Conservation (phyloP, 2,113 vertebrate genomes). For the Aegotheles bennettii region DNA sequence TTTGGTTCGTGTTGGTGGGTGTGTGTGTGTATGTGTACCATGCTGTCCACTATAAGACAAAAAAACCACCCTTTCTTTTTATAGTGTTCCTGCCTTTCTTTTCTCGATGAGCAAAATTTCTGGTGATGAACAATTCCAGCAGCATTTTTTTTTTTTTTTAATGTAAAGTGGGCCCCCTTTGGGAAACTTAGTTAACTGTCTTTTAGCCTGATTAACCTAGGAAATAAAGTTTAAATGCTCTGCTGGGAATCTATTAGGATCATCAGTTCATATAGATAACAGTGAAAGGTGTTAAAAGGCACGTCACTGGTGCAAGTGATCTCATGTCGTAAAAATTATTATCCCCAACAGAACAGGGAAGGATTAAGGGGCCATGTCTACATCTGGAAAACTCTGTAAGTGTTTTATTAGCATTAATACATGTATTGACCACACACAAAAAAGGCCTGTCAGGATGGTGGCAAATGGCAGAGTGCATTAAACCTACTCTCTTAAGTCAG, state of each 20-base stretch:
- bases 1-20: no score
- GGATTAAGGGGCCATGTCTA: conserved; percentile 41
- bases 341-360: conserved; percentile 46
- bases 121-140: conserved; percentile 4
- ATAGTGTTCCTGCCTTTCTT: background rate
- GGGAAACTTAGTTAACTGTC: conserved; percentile 56
- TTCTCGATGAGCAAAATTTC: conserved; percentile 7
- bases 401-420: conserved; percentile 27
- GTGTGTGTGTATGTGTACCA: background rate
- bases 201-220: conserved; percentile 69
- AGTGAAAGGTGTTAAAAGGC: conserved; percentile 50
- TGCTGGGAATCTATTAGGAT: conserved; percentile 54
- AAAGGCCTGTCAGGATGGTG: background rate
- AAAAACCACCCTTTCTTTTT: conserved; percentile 19
- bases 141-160: background rate
- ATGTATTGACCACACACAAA: background rate
- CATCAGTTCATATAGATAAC: conserved; percentile 33
- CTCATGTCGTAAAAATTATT: conserved; percentile 69
- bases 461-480: background rate
- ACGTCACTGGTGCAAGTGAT: conserved; percentile 44
- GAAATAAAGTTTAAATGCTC: conserved; percentile 66
- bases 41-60: conserved; percentile 20
- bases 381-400: background rate
- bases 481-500: background rate
- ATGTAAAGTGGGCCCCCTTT: background rate